Base-by-base conservation (phyloP, 2,888 invertebrate species). In the Oegoconia quadripuncta region DNA sequence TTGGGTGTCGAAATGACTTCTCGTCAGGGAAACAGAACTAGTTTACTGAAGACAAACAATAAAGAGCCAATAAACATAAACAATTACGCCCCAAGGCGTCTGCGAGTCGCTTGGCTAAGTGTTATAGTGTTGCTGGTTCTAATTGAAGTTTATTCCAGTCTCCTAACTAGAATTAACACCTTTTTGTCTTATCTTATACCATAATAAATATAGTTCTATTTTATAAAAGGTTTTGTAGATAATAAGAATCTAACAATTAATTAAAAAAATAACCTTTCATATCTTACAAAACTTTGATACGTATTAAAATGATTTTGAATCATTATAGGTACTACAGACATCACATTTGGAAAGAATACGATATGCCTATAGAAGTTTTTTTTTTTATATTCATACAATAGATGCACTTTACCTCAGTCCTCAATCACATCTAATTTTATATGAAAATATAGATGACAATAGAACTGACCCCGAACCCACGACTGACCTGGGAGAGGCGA, bases 71-170 rank as follows among this genome's bases (percentile, higher is more conserved):
- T 80, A 81, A 81, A 77, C 74, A 75, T 80, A 76, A 80, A 75
- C 78, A 74, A 74, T 74, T 68, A 70, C 53, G 52, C 66, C 50
- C 44, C 41, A 46, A 53, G 61, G 70, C 65, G 74, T 70, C 77
- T 74, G 69, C 59, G 46, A 60, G 57, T 54, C 63, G 57, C 48
- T 44, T 38, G 43, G 51, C 52, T 61, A 62, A 70, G 66, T 63
- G 65, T 54, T 48, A n/a, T 46, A 26, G 50, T 30, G 22, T 20
- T 32, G 22, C 14, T 26, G 12, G 66, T 64, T 62, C 72, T 80
- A 83, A 83, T 82, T 80, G 80, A 74, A 78, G 69, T 79, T 79
- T 76, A 77, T 77, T 75, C 67, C 60, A 66, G 65, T 71, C 67
- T 67, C 70, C n/a, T 63, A 58, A 56, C 55, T 59, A 60, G 72